Percentiles rank a stretch among this genome's conserved stretches.
These are phyloP conservation scores for Caenorhabditis sulstoni DNA, from an alignment of 2,888 invertebrate species.

Conservation along the genomic window DNA sequence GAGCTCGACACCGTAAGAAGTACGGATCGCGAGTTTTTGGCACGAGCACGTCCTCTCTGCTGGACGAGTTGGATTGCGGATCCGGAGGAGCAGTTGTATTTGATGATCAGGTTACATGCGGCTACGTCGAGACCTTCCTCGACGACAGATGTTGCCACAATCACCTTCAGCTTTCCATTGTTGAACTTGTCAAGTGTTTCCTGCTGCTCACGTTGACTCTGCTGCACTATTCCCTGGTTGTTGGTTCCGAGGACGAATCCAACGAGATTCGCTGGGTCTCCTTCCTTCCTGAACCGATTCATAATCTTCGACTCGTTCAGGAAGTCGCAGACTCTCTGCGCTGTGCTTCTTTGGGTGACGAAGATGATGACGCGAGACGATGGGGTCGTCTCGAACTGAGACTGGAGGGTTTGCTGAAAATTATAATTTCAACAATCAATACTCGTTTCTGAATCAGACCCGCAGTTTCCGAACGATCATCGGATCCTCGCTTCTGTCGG, in stretches of 20 bases:
- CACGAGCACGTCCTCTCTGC: slow-evolving; percentile 75
- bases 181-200: slow-evolving; percentile 63
- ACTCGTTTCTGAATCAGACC: too few species aligned
- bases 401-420: slow-evolving; percentile 21
- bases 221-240: slow-evolving; percentile 42
- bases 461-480: slow-evolving; percentile 36
- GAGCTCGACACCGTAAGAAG: slow-evolving; percentile 69
- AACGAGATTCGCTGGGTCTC: slow-evolving; percentile 1
- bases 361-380: slow-evolving; percentile 64
- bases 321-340: slow-evolving; percentile 56
- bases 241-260: slow-evolving; percentile 57
- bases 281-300: neutral
- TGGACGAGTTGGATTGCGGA: slow-evolving; percentile 74
- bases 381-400: slow-evolving; percentile 43
- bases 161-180: slow-evolving; percentile 62
- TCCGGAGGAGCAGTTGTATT: slow-evolving; percentile 74
- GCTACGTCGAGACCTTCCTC: slow-evolving; percentile 79
- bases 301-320: slow-evolving; percentile 48
- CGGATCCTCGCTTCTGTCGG: slow-evolving; percentile 18
- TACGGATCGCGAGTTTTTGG: slow-evolving; percentile 70
- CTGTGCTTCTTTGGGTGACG: slow-evolving; percentile 62
- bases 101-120: slow-evolving; percentile 79
- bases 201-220: slow-evolving; percentile 52
- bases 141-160: slow-evolving; percentile 78
- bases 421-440: too few species aligned